Evolutionary conservation across 2,797 vertebrate genomes (phyloP).

Genomic region (Rhyacichthys aspro): DNA sequence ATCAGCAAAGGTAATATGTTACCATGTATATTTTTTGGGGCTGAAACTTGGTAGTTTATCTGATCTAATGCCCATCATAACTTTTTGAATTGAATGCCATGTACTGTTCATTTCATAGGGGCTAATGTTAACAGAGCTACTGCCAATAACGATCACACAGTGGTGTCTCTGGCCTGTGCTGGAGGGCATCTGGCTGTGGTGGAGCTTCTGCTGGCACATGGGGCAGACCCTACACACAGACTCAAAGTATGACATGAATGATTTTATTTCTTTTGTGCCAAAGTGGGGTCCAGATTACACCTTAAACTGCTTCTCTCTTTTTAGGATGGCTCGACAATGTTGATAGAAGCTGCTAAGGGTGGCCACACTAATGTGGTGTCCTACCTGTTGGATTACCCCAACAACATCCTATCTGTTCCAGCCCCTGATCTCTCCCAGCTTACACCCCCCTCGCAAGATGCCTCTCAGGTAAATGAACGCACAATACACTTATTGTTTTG

Average conservation of each 20-base stretch:
- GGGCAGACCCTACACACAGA: constrained; percentile 97
- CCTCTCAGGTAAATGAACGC: constrained; percentile 89
- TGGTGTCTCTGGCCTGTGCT: constrained; percentile 96
- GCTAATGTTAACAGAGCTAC: constrained; percentile 98
- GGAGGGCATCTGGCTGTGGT: constrained; percentile 98
- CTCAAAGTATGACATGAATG: constrained; percentile 86
- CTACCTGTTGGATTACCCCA: constrained; percentile 98
- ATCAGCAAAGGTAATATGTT: constrained; percentile 93
- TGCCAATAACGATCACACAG: constrained; percentile 98
- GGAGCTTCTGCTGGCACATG: constrained; percentile 95
- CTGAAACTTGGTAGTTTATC: background rate
- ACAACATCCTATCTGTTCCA: constrained; percentile 94
- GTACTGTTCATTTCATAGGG: constrained; percentile 75
- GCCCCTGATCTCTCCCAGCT: constrained; percentile 93
- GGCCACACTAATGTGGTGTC: constrained; percentile 99
- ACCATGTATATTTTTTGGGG: background rate
- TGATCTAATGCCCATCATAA: background rate
- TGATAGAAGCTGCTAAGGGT: constrained; percentile 99
- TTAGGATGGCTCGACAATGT: constrained; percentile 98
- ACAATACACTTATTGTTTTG: background rate
- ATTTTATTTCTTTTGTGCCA: background rate
- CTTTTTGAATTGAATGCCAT: background rate
- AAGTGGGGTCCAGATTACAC: too few species aligned
- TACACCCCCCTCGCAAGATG: constrained; percentile 95
- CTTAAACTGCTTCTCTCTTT: constrained; percentile 7